Evolutionary conservation across 2,797 vertebrate genomes (phyloP).

Genomic region (Centropyge bicolor): DNA sequence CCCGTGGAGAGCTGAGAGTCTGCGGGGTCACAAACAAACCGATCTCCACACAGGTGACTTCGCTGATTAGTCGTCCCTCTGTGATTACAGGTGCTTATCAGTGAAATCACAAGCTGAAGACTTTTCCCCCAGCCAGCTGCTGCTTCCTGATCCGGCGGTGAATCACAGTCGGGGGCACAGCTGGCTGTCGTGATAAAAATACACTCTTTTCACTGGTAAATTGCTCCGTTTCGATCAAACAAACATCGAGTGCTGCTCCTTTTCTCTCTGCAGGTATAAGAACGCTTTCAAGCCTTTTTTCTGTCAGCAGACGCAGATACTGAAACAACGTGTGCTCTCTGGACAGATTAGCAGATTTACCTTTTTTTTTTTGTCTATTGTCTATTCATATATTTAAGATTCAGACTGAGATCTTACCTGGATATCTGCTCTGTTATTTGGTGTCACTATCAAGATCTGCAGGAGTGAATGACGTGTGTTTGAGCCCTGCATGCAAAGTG

Average conservation of each 20-base stretch:
- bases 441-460: not conserved
- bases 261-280: not conserved
- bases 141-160: conserved; percentile 9
- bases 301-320: not conserved
- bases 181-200: conserved; percentile 14
- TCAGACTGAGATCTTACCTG: not conserved
- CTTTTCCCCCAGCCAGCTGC: conserved; percentile 9
- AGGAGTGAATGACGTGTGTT: not conserved
- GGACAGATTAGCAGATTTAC: conserved; percentile 1
- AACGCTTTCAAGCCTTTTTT: not conserved
- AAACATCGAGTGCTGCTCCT: not conserved
- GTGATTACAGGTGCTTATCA: conserved; percentile 37
- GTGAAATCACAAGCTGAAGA: conserved; percentile 17
- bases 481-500: too few relatives aligned
- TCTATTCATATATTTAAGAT: not conserved
- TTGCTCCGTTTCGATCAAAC: conserved; percentile 8
- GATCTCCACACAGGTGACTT: conserved; percentile 28
- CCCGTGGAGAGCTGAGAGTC: not conserved
- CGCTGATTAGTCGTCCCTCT: conserved; percentile 30
- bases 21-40: conserved; percentile 8
- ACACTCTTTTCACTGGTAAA: not conserved
- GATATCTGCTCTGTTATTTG: not conserved
- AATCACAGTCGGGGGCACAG: conserved; percentile 15
- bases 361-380: not conserved
- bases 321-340: not conserved